Base-by-base conservation (phyloP, 2,888 invertebrate species). In the Tolmerus cingulatus region DNA sequence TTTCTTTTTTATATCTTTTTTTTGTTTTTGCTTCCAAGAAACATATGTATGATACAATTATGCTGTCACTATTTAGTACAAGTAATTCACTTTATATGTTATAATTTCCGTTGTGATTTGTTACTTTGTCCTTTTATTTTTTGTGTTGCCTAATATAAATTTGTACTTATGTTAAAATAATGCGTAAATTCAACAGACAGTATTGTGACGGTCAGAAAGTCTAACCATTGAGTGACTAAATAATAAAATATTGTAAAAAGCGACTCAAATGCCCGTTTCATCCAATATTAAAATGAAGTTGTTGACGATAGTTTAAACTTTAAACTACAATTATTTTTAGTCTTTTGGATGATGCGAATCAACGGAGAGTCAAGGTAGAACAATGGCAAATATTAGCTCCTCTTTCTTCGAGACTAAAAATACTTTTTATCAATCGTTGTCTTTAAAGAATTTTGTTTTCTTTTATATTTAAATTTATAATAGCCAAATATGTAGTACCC, bases 111-210 rank as follows among this genome's bases (percentile, higher is more conserved):
- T 78, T 86, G 55, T 57, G 43, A 78, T 86, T 78, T 78, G n/a
- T 86, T 77, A 74, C 9, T 86, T 77, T 55, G 34, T 86, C 37
- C 23, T 51, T 55, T 55, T 86, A 14, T 46, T 4, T 51, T 55
- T 27, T 77, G 76, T 86, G 86, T 86, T 77, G 43, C 46, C 46
- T 84, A 81, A 89, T 86, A 66, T 86, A 86, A 86, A 78, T 86
- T 86, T 86, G 78, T 78, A 86, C 78, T 86, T 77, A 86, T 78
- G 37, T 86, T 86, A 78, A 78, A 78, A 55, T 57, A 86, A 86
- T 19, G 51, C 37, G 23, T n/a, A 66, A 84, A 84, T 57, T 84
- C 12, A 84, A 66, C 40, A 84, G 74, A 37, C 74, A 76, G 37
- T 34, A 37, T 76, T 37, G 76, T 76, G 37, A 37, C n/a, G 76